phyloP scores from a whole-genome alignment of 2,113 vertebrate species.

The Promerops cafer region DNA sequence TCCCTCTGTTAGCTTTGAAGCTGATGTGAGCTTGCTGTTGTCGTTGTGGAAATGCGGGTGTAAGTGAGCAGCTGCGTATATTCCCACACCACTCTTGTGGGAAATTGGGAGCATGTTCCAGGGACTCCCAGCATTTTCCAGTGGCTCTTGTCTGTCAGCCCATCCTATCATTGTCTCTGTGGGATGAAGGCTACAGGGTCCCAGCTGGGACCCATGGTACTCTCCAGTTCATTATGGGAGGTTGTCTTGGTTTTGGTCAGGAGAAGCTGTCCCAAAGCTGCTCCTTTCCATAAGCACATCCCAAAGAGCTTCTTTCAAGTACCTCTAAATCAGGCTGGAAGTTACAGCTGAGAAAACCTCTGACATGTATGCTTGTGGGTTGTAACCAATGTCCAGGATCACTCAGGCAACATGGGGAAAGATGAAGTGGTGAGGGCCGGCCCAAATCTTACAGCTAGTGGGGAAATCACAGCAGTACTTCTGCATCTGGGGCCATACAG shows the following conservation, averaged over 20 bases:
- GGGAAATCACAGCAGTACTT: neutral
- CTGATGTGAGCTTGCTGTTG: neutral
- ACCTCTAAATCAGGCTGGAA: neutral
- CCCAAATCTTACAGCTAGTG: neutral
- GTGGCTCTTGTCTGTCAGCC: neutral
- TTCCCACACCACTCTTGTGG: neutral
- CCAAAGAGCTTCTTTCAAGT: neutral
- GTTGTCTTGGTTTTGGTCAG: neutral
- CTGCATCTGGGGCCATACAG: neutral
- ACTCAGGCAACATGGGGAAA: fast-evolving
- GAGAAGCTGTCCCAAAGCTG: neutral
- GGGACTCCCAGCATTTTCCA: neutral
- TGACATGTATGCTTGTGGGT: fast-evolving
- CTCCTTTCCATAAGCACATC: neutral
- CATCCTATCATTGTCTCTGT: neutral
- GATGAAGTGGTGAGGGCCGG: neutral
- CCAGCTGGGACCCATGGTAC: neutral
- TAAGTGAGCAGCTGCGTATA: fast-evolving
- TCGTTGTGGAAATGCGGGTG: neutral
- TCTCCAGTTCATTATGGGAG: neutral
- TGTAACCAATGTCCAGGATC: neutral
- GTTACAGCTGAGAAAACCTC: neutral
- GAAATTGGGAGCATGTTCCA: neutral
- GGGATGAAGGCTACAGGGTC: neutral
- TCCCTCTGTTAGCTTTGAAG: neutral